Base-by-base conservation (phyloP, 2,888 invertebrate genomes). In the Oxytorus armatus region DNA sequence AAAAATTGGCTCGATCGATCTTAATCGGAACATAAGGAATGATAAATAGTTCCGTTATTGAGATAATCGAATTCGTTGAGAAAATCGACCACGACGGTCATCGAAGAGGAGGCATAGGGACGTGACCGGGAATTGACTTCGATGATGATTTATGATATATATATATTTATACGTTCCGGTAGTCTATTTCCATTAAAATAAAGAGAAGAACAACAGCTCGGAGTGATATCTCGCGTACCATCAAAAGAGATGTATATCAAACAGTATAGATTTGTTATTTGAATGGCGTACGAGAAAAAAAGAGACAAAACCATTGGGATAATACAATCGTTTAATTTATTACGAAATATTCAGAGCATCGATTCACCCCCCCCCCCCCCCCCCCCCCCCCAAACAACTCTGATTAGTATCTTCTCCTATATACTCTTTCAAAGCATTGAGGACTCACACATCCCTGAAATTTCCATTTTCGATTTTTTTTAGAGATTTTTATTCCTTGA, bases 101-200 rank as follows among this genome's bases (percentile, higher is more conserved):
- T 66, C 49, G 70, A 51, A 16, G 49, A 29, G 42, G 25, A 47
- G n/a, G 47, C 18, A 29, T 42, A 53, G 51, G 74, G 70, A n/a
- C 42, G 39, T 77, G 74, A 74, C 65, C 69, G 39, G 11, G 42
- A 53, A 69, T 73, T 77, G 57, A 61, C 44, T 61, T 44, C 39
- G 69, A 42, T 42, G 49, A 78, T 63, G 74, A n/a, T n/a, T n/a
- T n/a, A n/a, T n/a, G n/a, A n/a, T n/a, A n/a, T n/a, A n/a, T n/a
- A n/a, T n/a, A n/a, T n/a, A n/a, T n/a, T n/a, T n/a, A 76, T 78
- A 68, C 75, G 16, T 51, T 18, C 29, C 23, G 53, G 25, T 39
- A 36, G 61, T 53, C 70, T 57, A 83, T 83, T 83, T 82, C 74
- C 83, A 83, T 77, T 25, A 59, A 66, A 83, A 82, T 68, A 65